Evolutionary conservation across 2,113 vertebrate genomes (phyloP), one percentile per base, ranked within the genome.

Genomic region (Mustelus asterias): DNA sequence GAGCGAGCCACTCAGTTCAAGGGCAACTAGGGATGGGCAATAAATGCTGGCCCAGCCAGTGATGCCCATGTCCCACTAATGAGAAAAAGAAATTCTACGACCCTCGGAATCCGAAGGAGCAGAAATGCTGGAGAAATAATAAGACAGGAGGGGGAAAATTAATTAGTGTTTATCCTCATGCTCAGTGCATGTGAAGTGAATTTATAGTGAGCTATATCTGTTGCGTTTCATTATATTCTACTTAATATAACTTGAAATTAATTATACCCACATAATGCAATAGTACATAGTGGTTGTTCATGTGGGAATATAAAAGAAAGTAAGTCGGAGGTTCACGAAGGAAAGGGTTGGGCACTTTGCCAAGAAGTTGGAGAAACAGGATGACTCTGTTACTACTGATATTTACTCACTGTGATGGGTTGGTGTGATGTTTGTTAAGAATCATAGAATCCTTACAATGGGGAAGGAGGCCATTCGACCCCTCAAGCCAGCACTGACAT

Each of bases 231-330:
- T 89, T 89, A 54, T 48, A 58, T 92, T 92, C 29, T 63, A 63
- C 88, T 92, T 92, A 92, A 92, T 92, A 92, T 63, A 33, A 92
- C 58, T 60, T 92, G 29, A 92, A 76, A 92, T 92, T 63, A 92
- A 92, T 92, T 63, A 92, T 92, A 63, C 6, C 33, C 88, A 60
- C 58, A 18, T 63, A 92, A 60, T 92, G 88, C 54, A 60, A 92
- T 33, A 83, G 16, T n/a, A 60, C 88, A 63, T 63, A 63, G 29
- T 92, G 88, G 88, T n/a, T 92, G 26, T 58, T n/a, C 88, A 60
- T 63, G 29, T 60, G 88, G 88, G 88, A 92, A 63, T 92, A 92
- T 33, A 92, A 60, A 33, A 54, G 54, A n/a, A 92, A 60, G 29
- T 63, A 14, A 44, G 88, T 58, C 88, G 1, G 54, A n/a, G 88